Evolutionary conservation across 2,888 invertebrate species (phyloP).

Genomic region (Drosophila anceps): DNA sequence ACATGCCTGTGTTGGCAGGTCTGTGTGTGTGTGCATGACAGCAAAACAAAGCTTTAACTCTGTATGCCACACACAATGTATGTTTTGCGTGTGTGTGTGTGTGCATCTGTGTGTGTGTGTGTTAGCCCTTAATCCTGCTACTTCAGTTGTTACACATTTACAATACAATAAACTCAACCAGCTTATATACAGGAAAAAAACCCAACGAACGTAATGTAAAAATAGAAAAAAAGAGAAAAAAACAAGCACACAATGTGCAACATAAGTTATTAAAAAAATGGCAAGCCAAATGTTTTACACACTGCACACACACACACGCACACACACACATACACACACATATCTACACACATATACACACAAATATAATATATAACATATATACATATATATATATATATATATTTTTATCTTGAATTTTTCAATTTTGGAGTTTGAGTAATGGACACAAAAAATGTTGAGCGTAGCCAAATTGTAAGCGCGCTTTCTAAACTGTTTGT

Average conservation of each 20-base stretch:
- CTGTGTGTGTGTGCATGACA: conserved; percentile 1
- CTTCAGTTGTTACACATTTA: conserved; percentile 28
- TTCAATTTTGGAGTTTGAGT: conserved; percentile 64
- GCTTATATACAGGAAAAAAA: conserved; percentile 14
- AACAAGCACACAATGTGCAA: conserved; percentile 26
- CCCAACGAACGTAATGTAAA: conserved; percentile 1
- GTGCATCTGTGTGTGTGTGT: not conserved
- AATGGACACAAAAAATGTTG: conserved; percentile 46
- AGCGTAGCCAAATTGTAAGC: conserved; percentile 43
- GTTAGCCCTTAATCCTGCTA: conserved; percentile 2
- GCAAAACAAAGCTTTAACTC: not conserved
- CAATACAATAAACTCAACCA: conserved; percentile 30
- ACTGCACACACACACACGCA: not conserved
- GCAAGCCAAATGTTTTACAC: conserved; percentile 26
- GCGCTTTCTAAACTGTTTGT: conserved; percentile 52
- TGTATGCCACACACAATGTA: conserved; percentile 12
- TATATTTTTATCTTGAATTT: conserved; percentile 37
- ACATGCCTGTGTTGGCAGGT: not conserved
- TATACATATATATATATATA: conserved; percentile 1
- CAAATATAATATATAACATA: not conserved
- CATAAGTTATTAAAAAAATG: conserved; percentile 70
- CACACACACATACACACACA: too few relatives aligned
- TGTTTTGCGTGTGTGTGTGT: not conserved
- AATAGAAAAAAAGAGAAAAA: conserved; percentile 1
- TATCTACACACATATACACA: not conserved